phyloP scores from a whole-genome alignment of 2,113 vertebrate genomes.

The Plectropomus leopardus region DNA sequence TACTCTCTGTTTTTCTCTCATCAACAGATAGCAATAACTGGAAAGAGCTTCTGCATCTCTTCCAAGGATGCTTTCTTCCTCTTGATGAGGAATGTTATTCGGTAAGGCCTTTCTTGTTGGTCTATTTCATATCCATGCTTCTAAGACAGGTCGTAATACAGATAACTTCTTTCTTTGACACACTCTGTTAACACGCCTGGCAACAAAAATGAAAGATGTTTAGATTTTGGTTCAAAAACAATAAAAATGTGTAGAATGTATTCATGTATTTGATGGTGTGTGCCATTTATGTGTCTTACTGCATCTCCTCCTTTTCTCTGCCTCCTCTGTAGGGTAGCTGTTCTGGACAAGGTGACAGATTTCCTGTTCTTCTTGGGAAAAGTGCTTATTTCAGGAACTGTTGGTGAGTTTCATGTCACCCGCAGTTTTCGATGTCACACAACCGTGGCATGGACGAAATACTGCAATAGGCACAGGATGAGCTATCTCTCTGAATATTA shows the following conservation, averaged over 20 bases:
- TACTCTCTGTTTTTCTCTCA: neutral
- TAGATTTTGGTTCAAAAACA: neutral
- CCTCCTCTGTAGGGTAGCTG: constrained; percentile 88
- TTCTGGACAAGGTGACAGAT: constrained; percentile 96
- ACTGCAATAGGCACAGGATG: neutral
- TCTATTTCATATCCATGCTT: neutral
- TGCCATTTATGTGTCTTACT: neutral
- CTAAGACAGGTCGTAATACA: neutral
- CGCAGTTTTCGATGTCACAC: constrained; percentile 1
- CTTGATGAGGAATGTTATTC: constrained; percentile 95
- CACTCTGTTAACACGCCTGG: neutral
- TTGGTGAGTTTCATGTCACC: constrained; percentile 88
- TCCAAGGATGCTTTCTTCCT: constrained; percentile 94
- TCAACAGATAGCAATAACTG: constrained; percentile 94
- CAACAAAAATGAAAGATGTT: neutral
- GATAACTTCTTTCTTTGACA: neutral
- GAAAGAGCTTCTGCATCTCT: constrained; percentile 95
- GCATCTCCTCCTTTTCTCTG: constrained; percentile 38
- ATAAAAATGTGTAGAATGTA: neutral
- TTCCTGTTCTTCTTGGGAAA: constrained; percentile 96
- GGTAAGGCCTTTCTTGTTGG: constrained; percentile 81
- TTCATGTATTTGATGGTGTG: neutral
- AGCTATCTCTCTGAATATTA: constrained; percentile 1
- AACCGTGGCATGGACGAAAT: neutral
- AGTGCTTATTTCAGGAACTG: constrained; percentile 92